phyloP scores from a whole-genome alignment of 2,113 vertebrate species.

The Tupaia tana region DNA sequence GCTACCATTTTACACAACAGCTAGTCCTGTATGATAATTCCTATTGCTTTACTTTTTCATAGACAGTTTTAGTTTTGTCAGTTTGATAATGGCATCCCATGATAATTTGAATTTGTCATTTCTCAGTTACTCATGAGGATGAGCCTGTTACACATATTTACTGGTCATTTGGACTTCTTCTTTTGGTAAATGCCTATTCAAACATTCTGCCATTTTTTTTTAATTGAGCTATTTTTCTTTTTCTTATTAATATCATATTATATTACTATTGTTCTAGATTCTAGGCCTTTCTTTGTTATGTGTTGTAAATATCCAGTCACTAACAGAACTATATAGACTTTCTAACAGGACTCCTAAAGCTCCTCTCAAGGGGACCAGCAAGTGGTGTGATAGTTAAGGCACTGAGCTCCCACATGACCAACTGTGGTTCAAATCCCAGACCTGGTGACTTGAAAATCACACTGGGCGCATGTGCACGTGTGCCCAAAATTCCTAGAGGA shows the following conservation, averaged over 20 bases:
- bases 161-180: neutral
- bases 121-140: neutral
- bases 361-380: neutral
- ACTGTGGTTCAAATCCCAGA: too few relatives aligned
- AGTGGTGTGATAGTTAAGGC: too few relatives aligned
- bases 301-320: neutral
- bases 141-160: neutral
- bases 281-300: neutral
- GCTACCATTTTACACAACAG: neutral
- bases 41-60: neutral
- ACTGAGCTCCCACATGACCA: too few relatives aligned
- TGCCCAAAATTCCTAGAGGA: too few relatives aligned
- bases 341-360: neutral
- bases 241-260: neutral
- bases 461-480: too few relatives aligned
- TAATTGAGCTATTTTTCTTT: neutral
- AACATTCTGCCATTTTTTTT: slow-evolving; percentile 12
- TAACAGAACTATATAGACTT: neutral
- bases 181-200: neutral
- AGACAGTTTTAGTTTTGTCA: neutral
- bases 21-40: neutral
- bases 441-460: too few relatives aligned
- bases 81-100: neutral
- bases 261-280: neutral
- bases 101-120: neutral